These are phyloP conservation scores for Drosophila hydei DNA, from an alignment of 1,140 invertebrate genomes.

Conservation along the genomic window DNA sequence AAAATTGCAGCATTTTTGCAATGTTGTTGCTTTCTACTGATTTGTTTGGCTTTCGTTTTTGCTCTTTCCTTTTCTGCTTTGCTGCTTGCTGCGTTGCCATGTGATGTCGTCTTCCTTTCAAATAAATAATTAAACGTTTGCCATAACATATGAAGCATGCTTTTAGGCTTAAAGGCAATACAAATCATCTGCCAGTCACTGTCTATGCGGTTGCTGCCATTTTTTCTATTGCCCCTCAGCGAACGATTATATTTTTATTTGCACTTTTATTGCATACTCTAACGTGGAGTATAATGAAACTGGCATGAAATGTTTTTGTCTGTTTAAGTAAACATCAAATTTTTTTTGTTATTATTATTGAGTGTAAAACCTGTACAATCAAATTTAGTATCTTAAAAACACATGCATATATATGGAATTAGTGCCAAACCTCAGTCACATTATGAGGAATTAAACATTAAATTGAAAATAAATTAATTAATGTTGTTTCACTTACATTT, in stretches of 20 bases:
- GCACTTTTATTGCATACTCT: slow-evolving; percentile 4
- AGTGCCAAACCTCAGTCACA: too few species aligned
- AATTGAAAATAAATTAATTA: too few species aligned
- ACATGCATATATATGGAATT: too few species aligned
- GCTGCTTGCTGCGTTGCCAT: slow-evolving; percentile 8
- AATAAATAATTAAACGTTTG: slow-evolving; percentile 82
- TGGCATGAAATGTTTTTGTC: neutral
- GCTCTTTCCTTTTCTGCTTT: neutral
- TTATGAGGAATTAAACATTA: too few species aligned
- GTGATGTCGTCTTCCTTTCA: slow-evolving; percentile 67
- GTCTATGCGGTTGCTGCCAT: slow-evolving; percentile 47
- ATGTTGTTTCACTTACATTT: too few species aligned
- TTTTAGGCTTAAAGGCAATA: slow-evolving; percentile 75
- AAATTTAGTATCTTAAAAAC: too few species aligned
- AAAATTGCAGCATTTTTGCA: slow-evolving; percentile 35
- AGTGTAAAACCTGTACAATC: too few species aligned
- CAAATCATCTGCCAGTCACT: slow-evolving; percentile 51
- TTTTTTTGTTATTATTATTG: too few species aligned
- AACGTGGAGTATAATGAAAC: neutral
- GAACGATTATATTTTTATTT: slow-evolving; percentile 30
- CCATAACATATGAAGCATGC: slow-evolving; percentile 81
- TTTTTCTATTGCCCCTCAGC: slow-evolving; percentile 9
- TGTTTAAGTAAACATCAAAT: too few species aligned
- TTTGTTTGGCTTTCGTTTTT: slow-evolving; percentile 33
- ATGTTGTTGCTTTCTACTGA: slow-evolving; percentile 36